Base-by-base conservation (phyloP, 2,888 invertebrate species). In the Agrotis segetum region DNA sequence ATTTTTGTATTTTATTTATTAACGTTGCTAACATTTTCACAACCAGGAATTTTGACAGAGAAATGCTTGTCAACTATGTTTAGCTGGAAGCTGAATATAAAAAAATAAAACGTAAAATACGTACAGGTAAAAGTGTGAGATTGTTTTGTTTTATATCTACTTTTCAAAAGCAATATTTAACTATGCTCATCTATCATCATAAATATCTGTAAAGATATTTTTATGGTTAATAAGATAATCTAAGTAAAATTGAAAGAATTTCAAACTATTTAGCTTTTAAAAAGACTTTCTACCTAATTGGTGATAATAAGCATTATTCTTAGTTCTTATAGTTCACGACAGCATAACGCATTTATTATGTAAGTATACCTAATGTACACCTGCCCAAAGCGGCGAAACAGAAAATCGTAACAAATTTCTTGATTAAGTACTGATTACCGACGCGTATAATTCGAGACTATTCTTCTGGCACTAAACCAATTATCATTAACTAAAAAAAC, bases 381-480 rank as follows among this genome's bases (percentile, higher is more conserved):
- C 34, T 19, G 21, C 53, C 24, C 11, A 46, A 58, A 63, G 11
- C 40, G 9, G 24, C n/a, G n/a, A n/a, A n/a, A 50, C 14, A 0
- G 21, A 21, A 24, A 24, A 17, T 1, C 17, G 7, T 21, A 3
- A 34, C 11, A 40, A 29, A 17, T 50, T 14, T 19, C 44, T 40
- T 47, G 40, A 16, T 46, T 14, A n/a, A n/a, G n/a, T n/a, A 53
- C 53, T 44, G 29, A 60, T 29, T 56, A 74, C 56, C 7, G n/a
- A 49, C 17, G 53, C 61, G 19, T 62, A 52, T 78, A 64, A 77
- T 67, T 79, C 3, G 9, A 58, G 14, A 17, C 21, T 44, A 64
- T 16, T 29, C 19, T 66, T 21, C 63, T 77, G 66, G 71, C 71
- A 71, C 50, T n/a, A 55, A 68, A 62, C 66, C 66, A 71, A 49